phyloP scores from a whole-genome alignment of 2,797 vertebrate genomes.

The Spinus pinus region DNA sequence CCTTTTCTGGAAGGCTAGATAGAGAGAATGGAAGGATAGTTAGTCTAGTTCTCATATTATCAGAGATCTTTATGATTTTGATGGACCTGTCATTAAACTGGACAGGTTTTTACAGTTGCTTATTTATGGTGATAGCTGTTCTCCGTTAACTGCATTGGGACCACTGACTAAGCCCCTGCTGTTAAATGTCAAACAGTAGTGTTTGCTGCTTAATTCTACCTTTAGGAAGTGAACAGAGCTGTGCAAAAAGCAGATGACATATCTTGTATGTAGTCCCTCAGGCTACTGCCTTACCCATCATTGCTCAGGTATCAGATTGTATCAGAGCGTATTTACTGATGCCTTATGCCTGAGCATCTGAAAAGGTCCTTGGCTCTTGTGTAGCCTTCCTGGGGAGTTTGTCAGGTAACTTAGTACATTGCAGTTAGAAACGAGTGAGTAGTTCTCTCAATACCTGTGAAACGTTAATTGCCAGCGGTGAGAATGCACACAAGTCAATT shows the following conservation, averaged over 20 bases:
- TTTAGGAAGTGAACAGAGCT: not conserved
- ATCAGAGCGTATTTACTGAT: not conserved
- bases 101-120: not conserved
- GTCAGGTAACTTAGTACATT: not conserved
- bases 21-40: not conserved
- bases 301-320: not conserved
- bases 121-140: not conserved
- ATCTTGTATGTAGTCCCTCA: accelerated
- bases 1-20: not conserved
- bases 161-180: not conserved
- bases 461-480: not conserved
- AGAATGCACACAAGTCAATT: not conserved
- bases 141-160: not conserved
- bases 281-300: not conserved
- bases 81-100: not conserved
- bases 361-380: not conserved
- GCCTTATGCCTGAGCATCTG: not conserved
- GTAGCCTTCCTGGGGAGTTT: not conserved
- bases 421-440: not conserved
- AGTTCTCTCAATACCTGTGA: not conserved
- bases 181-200: not conserved
- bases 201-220: not conserved
- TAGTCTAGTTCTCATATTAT: not conserved
- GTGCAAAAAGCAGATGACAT: not conserved
- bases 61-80: not conserved